Base-by-base conservation (phyloP, 2,113 vertebrate genomes). In the Notarius quadriscutis region DNA sequence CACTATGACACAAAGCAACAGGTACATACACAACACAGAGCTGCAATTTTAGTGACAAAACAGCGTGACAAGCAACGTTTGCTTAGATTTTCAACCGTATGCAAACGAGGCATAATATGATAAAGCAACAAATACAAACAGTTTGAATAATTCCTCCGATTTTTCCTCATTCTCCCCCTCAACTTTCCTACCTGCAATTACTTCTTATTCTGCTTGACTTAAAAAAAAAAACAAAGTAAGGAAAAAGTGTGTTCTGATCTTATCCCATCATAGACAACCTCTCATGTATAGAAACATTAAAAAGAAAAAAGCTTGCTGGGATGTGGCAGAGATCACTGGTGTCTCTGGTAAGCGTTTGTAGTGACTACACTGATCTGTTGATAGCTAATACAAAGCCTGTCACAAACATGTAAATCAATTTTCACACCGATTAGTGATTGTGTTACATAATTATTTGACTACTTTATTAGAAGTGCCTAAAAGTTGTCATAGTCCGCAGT, bases 391-490 rank as follows among this genome's bases (percentile, higher is more conserved):
- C 67, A 74, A 22, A 18, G 17, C 18, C 71, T 48, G 67, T 1
- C 11, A 71, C 12, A 27, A 48, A 48, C 7, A 17, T 20, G 18
- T 22, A 91, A 78, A 51, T 41, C 34, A 87, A 85, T 67, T 27
- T 25, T 62, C 12, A 57, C 60, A 62, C 20, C 2, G 20, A 20
- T 62, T 62, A 62, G 18, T 7, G 7, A 30, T 30, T 30, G 30
- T 22, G 15, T 5, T 22, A 57, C 12, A 12, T 57, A 57, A 57
- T 41, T 41, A 41, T 41, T 41, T 41, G 34, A 41, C 34, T 41
- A 41, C 34, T 41, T 41, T 41, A 41, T 41, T 41, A 41, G 2
- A 41, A 41, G 34, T 41, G 2, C 34, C 34, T 41, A 41, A 41
- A 41, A 41, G 34, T 41, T 41, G 34, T 41, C 34, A 41, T 41